Conservation (phyloP, 2,113 vertebrate genomes). For the Mixornis gularis region DNA sequence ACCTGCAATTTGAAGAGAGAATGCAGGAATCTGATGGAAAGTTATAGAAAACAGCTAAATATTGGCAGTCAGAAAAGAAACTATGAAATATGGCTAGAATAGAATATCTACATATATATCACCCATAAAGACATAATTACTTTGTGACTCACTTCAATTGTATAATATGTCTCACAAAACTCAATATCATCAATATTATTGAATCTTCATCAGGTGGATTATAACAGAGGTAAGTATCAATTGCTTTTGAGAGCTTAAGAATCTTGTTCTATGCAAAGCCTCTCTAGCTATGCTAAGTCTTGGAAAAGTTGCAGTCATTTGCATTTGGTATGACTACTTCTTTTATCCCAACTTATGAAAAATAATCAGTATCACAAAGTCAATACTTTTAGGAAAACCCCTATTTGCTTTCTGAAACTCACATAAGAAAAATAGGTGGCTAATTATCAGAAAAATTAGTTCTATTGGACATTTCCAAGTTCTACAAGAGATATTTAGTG, state of each 20-base stretch:
- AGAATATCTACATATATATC: neutral
- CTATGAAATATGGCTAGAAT: neutral
- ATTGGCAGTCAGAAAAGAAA: neutral
- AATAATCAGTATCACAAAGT: neutral
- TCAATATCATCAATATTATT: neutral
- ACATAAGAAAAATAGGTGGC: neutral
- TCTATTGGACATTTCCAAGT: neutral
- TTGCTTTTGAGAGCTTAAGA: neutral
- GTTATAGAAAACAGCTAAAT: neutral
- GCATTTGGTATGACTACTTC: neutral
- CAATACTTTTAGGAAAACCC: neutral
- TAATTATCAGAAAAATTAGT: neutral
- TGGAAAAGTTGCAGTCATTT: neutral
- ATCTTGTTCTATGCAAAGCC: neutral
- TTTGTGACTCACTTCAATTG: neutral
- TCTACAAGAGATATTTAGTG: neutral
- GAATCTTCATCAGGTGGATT: neutral
- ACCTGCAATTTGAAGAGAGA: neutral
- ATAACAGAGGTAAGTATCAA: neutral
- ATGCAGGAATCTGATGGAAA: neutral
- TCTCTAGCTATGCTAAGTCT: neutral
- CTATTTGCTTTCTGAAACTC: neutral
- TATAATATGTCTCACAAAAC: neutral
- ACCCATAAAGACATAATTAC: neutral
- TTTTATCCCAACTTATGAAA: neutral